Percentiles rank a stretch among this genome's conserved stretches.
phyloP scores from a whole-genome alignment of 2,113 vertebrate genomes.

The Heterotilapia buettikoferi region DNA sequence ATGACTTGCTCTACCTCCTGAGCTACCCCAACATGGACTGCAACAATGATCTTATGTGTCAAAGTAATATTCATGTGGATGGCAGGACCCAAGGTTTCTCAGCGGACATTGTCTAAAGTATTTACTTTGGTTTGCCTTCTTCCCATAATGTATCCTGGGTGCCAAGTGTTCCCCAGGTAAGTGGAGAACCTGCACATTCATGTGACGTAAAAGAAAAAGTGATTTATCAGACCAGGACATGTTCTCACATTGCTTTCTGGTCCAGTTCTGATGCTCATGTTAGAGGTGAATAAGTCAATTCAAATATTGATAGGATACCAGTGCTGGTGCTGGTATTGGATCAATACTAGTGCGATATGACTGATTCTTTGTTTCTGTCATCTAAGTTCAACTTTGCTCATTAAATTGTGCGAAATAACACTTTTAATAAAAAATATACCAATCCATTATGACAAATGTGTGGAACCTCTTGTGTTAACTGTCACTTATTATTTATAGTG shows the following conservation, averaged over 20 bases:
- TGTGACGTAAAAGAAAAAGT: neutral
- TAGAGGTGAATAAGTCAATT: neutral
- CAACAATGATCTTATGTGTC: neutral
- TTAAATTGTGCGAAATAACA: neutral
- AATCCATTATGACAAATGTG: neutral
- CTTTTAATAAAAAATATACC: neutral
- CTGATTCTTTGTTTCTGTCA: neutral
- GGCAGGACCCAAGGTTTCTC: neutral
- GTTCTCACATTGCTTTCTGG: neutral
- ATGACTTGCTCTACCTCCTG: neutral
- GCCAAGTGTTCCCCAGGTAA: neutral
- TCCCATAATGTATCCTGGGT: neutral
- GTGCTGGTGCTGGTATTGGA: neutral
- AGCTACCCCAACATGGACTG: neutral
- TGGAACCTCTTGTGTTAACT: neutral
- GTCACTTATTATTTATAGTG: neutral
- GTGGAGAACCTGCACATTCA: neutral
- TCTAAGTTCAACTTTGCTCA: neutral
- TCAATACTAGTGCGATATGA: neutral
- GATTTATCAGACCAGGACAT: neutral
- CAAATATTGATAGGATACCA: neutral
- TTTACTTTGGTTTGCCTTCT: neutral
- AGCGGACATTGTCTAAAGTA: neutral
- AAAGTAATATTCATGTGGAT: neutral
- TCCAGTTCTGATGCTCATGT: neutral